These are phyloP conservation scores for Gouania willdenowi DNA, from an alignment of 2,797 vertebrate species.

Conservation along the genomic window DNA sequence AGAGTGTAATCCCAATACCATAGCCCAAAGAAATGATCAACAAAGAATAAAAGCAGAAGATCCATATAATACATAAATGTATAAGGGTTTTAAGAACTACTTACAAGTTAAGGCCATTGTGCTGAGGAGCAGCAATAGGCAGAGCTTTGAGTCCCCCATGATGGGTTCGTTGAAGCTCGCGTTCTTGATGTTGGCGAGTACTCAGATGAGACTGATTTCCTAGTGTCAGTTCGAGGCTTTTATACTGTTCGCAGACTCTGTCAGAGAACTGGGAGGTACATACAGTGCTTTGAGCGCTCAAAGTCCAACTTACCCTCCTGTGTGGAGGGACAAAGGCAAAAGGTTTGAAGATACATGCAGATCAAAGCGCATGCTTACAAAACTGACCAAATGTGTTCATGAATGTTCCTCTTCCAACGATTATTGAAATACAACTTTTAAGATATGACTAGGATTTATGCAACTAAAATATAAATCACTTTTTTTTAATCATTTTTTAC, in stretches of 20 bases:
- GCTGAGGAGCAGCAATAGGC: constrained; percentile 76
- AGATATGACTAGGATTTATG: no score
- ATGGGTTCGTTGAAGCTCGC: constrained; percentile 71
- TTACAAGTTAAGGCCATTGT: constrained; percentile 75
- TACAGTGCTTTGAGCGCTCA: constrained; percentile 52
- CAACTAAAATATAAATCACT: no score
- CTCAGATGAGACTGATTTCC: constrained; percentile 64
- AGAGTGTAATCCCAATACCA: no score
- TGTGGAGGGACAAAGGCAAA: constrained; percentile 76
- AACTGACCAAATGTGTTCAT: constrained; percentile 8
- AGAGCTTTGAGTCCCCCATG: constrained; percentile 85
- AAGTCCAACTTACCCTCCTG: constrained; percentile 69
- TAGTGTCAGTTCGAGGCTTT: constrained; percentile 39
- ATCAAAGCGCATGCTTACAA: constrained; percentile 15
- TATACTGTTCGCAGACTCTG: constrained; percentile 53
- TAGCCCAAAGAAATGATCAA: no score
- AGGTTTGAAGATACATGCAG: constrained; percentile 37
- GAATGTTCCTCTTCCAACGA: no score
- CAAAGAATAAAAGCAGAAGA: no score
- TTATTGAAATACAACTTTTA: no score
- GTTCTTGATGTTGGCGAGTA: constrained; percentile 54
- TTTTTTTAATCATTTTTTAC: no score
- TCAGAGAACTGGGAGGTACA: constrained; percentile 32
- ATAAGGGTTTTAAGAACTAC: constrained; percentile 46
- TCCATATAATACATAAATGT: no score